phyloP scores from a whole-genome alignment of 2,888 invertebrate genomes.

The Lochmaea crataegi region DNA sequence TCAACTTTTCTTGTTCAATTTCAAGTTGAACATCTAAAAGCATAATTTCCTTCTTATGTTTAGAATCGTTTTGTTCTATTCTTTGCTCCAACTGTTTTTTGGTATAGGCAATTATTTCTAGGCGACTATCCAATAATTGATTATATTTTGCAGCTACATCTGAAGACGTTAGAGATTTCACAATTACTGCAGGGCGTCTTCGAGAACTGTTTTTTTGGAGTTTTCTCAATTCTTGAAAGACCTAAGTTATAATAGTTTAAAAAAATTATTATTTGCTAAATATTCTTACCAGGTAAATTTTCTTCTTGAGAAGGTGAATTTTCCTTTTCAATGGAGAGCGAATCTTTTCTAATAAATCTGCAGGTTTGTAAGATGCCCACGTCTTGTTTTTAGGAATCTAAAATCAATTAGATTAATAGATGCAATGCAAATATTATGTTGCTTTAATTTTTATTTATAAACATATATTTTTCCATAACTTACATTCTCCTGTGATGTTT shows the following conservation, averaged over 20 bases:
- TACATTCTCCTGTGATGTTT: conserved; percentile 9
- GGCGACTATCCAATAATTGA: conserved; percentile 5
- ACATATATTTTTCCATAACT: background rate
- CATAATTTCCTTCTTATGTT: conserved; percentile 15
- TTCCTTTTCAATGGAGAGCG: conserved; percentile 19
- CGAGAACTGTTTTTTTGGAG: too few species aligned
- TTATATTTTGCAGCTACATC: conserved; percentile 13
- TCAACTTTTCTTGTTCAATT: too few species aligned
- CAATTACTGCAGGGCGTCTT: too few species aligned
- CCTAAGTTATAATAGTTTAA: background rate
- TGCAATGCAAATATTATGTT: too few species aligned
- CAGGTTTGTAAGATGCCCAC: conserved; percentile 8
- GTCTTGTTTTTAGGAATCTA: conserved; percentile 9
- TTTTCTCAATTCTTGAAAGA: conserved; percentile 15
- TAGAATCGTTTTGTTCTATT: background rate
- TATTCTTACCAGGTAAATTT: conserved; percentile 19
- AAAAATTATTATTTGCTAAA: conserved; percentile 8
- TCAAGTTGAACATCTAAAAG: background rate
- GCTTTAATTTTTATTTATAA: background rate
- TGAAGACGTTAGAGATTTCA: conserved; percentile 12
- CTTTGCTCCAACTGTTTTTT: conserved; percentile 4
- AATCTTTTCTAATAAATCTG: conserved; percentile 9
- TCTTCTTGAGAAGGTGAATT: conserved; percentile 19
- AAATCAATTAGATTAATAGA: conserved; percentile 1
- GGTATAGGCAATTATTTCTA: background rate